A percentile compares a stretch with the other conserved stretches of the same genome.
Conservation (phyloP, 2,797 vertebrate genomes). For the Phoeniculus purpureus region DNA sequence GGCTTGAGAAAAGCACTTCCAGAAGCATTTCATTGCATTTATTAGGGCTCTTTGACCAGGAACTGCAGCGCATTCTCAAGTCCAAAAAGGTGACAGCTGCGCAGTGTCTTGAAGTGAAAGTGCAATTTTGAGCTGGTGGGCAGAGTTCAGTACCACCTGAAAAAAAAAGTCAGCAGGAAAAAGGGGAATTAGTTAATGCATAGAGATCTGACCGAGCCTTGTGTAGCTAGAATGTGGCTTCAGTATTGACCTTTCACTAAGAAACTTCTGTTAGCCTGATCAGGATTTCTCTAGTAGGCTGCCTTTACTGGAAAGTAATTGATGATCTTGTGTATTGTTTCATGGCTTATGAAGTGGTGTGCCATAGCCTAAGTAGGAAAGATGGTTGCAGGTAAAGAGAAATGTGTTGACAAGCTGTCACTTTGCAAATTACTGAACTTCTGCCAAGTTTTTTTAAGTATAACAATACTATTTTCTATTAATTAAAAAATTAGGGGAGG, state of each 20-base stretch:
- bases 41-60: not conserved
- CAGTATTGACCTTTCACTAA: not conserved
- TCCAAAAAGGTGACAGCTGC: not conserved
- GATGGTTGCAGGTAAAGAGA: not conserved
- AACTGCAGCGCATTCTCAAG: not conserved
- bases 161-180: not conserved
- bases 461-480: not conserved
- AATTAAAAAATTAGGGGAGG: not conserved
- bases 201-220: not conserved
- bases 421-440: not conserved
- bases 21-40: not conserved
- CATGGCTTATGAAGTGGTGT: not conserved
- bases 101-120: not conserved
- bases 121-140: not conserved
- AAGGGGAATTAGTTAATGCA: not conserved
- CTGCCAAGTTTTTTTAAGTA: not conserved
- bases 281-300: not conserved
- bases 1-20: not conserved
- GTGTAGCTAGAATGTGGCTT: not conserved
- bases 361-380: not conserved
- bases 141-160: not conserved
- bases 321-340: not conserved
- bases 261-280: not conserved
- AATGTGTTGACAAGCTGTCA: not conserved
- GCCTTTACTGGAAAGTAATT: not conserved